A percentile compares a stretch with the other conserved stretches of the same genome.
These are phyloP conservation scores for Agrochola circellaris DNA, from an alignment of 2,888 invertebrate genomes.

Conservation along the genomic window DNA sequence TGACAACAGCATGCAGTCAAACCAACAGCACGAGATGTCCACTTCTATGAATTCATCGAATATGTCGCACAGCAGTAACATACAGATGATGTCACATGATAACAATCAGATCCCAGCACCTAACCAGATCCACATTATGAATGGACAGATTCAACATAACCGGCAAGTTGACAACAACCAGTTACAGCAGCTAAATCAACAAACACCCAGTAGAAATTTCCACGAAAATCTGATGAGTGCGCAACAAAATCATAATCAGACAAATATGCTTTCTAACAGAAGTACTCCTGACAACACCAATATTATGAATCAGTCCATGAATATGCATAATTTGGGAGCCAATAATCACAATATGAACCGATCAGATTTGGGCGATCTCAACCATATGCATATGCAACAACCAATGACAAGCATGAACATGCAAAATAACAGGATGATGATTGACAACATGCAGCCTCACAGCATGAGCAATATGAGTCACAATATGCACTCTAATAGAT, in stretches of 20 bases:
- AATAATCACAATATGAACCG: slow-evolving; percentile 83
- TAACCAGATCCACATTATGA: slow-evolving; percentile 89
- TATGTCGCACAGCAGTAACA: slow-evolving; percentile 81
- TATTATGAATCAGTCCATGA: slow-evolving; percentile 85
- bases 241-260: slow-evolving; percentile 82
- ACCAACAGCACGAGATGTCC: slow-evolving; percentile 82
- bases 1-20: slow-evolving; percentile 80
- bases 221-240: slow-evolving; percentile 83
- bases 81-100: slow-evolving; percentile 86
- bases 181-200: slow-evolving; percentile 83
- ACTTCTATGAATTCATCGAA: slow-evolving; percentile 78
- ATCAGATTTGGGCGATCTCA: slow-evolving; percentile 82
- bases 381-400: slow-evolving; percentile 88
- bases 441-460: slow-evolving; percentile 87
- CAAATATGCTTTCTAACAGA: slow-evolving; percentile 81
- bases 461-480: slow-evolving; percentile 83
- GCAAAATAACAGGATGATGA: slow-evolving; percentile 87
- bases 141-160: slow-evolving; percentile 88
- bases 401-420: slow-evolving; percentile 83
- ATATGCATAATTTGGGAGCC: slow-evolving; percentile 82
- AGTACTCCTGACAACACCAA: slow-evolving; percentile 82
- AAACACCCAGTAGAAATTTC: slow-evolving; percentile 78
- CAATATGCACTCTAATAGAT: slow-evolving; percentile 84
- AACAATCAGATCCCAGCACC: slow-evolving; percentile 79
- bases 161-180: slow-evolving; percentile 82